Percentiles rank a stretch among this genome's conserved stretches.
phyloP scores from a whole-genome alignment of 2,888 invertebrate species.

The Eudemis profundana region DNA sequence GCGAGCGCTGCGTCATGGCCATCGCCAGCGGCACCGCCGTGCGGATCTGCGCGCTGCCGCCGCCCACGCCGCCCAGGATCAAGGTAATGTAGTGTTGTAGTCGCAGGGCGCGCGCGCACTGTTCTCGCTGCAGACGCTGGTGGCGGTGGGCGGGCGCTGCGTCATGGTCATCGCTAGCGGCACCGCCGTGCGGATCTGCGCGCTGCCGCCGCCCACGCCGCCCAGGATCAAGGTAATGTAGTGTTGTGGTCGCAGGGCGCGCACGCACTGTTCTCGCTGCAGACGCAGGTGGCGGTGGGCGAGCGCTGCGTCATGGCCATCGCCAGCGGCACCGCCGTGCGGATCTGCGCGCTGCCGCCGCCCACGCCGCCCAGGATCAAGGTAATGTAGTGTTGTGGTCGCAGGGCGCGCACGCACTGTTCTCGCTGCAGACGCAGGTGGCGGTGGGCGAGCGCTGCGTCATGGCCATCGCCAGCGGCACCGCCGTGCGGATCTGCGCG shows the following conservation, averaged over 20 bases:
- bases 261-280: constrained; percentile 96
- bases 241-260: constrained; percentile 89
- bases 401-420: constrained; percentile 96
- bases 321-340: constrained; percentile 95
- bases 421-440: constrained; percentile 92
- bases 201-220: constrained; percentile 88
- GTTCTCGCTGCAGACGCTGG: constrained; percentile 93
- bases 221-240: constrained; percentile 69
- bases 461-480: constrained; percentile 95
- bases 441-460: constrained; percentile 95
- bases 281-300: constrained; percentile 92
- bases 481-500: constrained; percentile 91
- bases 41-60: constrained; percentile 91
- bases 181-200: constrained; percentile 91
- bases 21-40: constrained; percentile 95
- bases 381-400: constrained; percentile 55
- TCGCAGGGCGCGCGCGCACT: constrained; percentile 95
- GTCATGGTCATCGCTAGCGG: constrained; percentile 95
- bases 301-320: constrained; percentile 95
- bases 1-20: constrained; percentile 94
- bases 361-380: constrained; percentile 75
- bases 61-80: constrained; percentile 76
- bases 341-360: constrained; percentile 90
- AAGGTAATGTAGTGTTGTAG: constrained; percentile 61
- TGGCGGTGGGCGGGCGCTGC: constrained; percentile 94